Evolutionary conservation across 2,888 invertebrate genomes (phyloP).

Genomic region (Himalopsyche kuldschensis): DNA sequence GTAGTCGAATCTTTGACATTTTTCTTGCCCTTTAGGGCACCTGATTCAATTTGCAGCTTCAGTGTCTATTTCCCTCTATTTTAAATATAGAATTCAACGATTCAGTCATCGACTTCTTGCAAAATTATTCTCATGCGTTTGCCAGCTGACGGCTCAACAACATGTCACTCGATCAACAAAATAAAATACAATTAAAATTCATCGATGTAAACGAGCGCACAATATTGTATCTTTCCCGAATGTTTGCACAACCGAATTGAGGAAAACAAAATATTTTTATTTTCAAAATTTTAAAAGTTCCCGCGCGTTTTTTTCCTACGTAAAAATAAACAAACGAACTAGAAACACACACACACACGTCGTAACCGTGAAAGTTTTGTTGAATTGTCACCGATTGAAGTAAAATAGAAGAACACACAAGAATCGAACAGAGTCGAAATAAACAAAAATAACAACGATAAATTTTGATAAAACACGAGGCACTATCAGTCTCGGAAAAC

Average conservation of each 20-base stretch:
- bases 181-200: neutral
- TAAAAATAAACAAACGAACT: neutral
- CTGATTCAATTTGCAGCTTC: neutral
- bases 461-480: neutral
- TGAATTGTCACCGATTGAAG: neutral
- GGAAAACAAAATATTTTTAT: neutral
- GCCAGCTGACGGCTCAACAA: neutral
- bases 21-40: neutral
- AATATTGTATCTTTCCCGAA: neutral
- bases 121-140: neutral
- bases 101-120: neutral
- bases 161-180: neutral
- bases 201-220: neutral
- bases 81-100: neutral
- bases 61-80: neutral
- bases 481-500: neutral
- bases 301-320: neutral
- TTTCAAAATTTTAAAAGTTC: neutral
- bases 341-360: neutral
- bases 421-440: neutral
- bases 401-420: no score
- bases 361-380: neutral
- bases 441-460: neutral
- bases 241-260: neutral
- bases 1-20: conserved; percentile 45